Evolutionary conservation across 1,140 invertebrate genomes (phyloP), one percentile per base, ranked within the genome.

Genomic region (Araneus ventricosus): DNA sequence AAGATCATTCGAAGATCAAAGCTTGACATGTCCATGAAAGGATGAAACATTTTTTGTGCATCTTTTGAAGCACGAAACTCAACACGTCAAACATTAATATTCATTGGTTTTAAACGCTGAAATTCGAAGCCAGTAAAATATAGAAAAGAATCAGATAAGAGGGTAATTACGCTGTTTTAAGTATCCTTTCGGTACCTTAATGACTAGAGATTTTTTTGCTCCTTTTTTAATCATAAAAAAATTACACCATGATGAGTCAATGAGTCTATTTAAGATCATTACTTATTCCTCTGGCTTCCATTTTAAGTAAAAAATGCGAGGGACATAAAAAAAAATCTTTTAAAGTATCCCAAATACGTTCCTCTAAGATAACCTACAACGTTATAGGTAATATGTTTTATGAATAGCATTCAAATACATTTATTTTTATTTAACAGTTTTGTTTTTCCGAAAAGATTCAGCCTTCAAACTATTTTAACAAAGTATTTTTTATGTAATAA

Each of bases 31-130:
- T 27, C 34, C 30, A 37, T 30, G 70, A 34, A 34, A 20, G 27
- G 17, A 75, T 37, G 17, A 5, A 37, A 24, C 3, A 37, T 75
- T 75, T 37, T 14, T 75, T 75, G 34, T 34, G 30, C 20, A 2
- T 37, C 37, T 75, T 75, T 75, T 30, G 20, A 75, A 17, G 8
- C 63, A 67, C n/a, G 63, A 67, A 67, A 67, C 70, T 75, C 70
- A 34, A 22, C 70, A 22, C 34, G 30, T 75, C 27, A 10, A 30
- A 37, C 70, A 75, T 75, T 75, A 75, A 75, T 75, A 75, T 37
- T 75, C 70, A 75, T 75, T 75, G 30, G 30, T 75, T 75, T 75
- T 75, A 75, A 75, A 75, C 30, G 30, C 70, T 37, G 30, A 75
- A 75, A 75, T 75, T 75, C 0, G 70, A 75, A 20, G 14, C 70